Evolutionary conservation across 2,113 vertebrate species (phyloP).

Genomic region (Lepisosteus oculatus): DNA sequence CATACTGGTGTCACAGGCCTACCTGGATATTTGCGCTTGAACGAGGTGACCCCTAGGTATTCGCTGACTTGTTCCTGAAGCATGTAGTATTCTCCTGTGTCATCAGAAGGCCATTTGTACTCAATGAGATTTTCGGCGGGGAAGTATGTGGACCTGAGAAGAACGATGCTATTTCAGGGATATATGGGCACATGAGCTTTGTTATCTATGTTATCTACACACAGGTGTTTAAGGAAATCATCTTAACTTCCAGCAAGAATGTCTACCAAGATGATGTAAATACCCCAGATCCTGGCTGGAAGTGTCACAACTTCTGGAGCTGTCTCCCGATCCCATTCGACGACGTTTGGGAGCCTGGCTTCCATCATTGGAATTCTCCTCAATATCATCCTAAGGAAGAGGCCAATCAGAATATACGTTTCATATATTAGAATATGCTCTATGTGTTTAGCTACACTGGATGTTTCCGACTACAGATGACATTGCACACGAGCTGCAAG

Average conservation of each 20-base stretch:
- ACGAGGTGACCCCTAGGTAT: slow-evolving; percentile 95
- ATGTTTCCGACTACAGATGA: background rate
- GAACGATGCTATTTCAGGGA: background rate
- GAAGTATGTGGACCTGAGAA: slow-evolving; percentile 85
- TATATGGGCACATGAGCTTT: background rate
- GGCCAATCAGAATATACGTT: background rate
- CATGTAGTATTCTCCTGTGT: slow-evolving; percentile 96
- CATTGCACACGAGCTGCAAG: background rate
- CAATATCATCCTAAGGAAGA: slow-evolving; percentile 67
- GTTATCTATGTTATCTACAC: too few species aligned
- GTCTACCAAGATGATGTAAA: background rate
- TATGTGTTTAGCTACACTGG: background rate
- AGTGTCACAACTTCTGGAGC: slow-evolving; percentile 90
- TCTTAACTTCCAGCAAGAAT: too few species aligned
- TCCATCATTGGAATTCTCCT: slow-evolving; percentile 90
- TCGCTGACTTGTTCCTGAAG: slow-evolving; percentile 98
- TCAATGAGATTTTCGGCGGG: slow-evolving; percentile 95
- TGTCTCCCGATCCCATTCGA: slow-evolving; percentile 93
- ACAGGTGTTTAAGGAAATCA: too few species aligned
- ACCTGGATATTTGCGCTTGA: slow-evolving; percentile 98
- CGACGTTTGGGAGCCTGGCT: slow-evolving; percentile 87
- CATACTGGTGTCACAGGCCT: slow-evolving; percentile 28
- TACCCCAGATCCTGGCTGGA: slow-evolving; percentile 89
- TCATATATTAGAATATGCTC: background rate
- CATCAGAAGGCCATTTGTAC: slow-evolving; percentile 96